These are phyloP conservation scores for Paracentrotus lividus DNA, from an alignment of 53 echinoderm and acorn worm genomes.

Conservation along the genomic window DNA sequence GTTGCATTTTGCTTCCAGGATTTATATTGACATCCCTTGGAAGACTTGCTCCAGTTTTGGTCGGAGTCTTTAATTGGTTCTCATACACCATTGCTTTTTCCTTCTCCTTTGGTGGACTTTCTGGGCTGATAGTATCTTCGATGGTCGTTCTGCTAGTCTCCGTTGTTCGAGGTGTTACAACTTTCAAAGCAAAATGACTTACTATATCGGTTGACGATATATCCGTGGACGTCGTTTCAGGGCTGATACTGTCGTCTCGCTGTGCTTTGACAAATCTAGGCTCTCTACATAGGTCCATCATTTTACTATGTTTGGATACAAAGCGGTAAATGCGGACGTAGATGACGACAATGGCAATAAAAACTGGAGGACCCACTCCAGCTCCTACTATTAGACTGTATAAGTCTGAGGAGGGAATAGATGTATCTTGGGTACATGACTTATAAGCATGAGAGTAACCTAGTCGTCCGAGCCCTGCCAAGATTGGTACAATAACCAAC, in stretches of 20 bases:
- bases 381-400: slow-evolving; percentile 70
- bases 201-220: not conserved
- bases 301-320: slow-evolving; percentile 72
- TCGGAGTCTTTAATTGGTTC: not conserved
- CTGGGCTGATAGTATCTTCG: not conserved
- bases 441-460: slow-evolving; percentile 82
- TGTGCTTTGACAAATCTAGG: slow-evolving; percentile 8
- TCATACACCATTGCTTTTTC: not conserved
- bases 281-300: not conserved
- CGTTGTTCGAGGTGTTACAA: not conserved
- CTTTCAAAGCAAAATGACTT: not conserved
- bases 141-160: not conserved
- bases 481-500: slow-evolving; percentile 65
- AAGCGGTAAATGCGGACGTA: slow-evolving; percentile 75
- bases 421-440: slow-evolving; percentile 72
- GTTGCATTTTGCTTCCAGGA: not conserved
- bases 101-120: not conserved
- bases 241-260: not conserved
- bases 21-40: not conserved
- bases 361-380: slow-evolving; percentile 65
- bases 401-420: slow-evolving; percentile 52
- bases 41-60: not conserved
- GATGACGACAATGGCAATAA: slow-evolving; percentile 70
- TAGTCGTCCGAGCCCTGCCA: slow-evolving; percentile 75
- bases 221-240: not conserved